A percentile compares a stretch with the other conserved stretches of the same genome.
Evolutionary conservation across 1,140 invertebrate species (phyloP).

Genomic region (Drosophila miranda): DNA sequence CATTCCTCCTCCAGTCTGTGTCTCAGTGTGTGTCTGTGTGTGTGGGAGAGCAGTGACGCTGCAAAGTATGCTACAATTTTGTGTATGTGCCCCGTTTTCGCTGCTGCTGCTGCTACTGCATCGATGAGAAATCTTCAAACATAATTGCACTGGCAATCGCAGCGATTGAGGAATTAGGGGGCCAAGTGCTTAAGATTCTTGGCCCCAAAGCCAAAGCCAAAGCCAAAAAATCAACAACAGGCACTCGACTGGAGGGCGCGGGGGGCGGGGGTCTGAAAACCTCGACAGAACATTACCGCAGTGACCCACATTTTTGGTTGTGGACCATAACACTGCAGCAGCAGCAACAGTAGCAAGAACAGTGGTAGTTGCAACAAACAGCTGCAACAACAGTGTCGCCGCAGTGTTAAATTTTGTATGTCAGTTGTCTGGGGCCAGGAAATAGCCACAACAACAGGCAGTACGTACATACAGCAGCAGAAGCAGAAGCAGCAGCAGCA

Average conservation of each 20-base stretch:
- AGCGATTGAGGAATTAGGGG: conserved; percentile 30
- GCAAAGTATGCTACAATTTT: no score
- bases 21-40: no score
- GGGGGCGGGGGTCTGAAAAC: conserved; percentile 18
- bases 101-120: conserved; percentile 15
- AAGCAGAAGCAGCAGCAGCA: conserved; percentile 26
- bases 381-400: no score
- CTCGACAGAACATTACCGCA: conserved; percentile 77
- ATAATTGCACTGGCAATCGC: conserved; percentile 38
- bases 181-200: neutral
- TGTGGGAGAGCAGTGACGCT: no score
- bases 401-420: no score
- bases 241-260: conserved; percentile 11
- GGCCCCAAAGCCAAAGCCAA: neutral
- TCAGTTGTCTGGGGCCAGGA: no score
- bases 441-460: no score
- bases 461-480: conserved; percentile 17
- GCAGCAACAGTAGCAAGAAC: conserved; percentile 29
- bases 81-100: no score
- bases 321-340: conserved; percentile 26
- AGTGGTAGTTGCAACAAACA: no score
- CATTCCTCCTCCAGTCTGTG: neutral
- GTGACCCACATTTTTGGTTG: conserved; percentile 68
- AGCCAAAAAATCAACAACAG: conserved; percentile 33
- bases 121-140: conserved; percentile 34